These are phyloP conservation scores for Pelmatolapia mariae DNA, from an alignment of 2,113 vertebrate genomes.

Conservation along the genomic window DNA sequence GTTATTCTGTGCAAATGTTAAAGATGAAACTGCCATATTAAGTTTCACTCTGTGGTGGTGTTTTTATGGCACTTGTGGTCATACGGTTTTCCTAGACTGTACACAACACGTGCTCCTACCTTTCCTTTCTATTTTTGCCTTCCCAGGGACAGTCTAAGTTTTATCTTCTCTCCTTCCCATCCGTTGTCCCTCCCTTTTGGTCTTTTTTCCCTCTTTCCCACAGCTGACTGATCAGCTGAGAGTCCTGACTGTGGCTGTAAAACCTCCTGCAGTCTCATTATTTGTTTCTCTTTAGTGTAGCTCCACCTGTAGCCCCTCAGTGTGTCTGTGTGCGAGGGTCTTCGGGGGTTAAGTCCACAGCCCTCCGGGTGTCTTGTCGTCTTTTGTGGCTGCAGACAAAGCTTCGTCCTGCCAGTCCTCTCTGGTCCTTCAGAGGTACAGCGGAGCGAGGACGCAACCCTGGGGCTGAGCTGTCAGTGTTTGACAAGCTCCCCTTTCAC, in stretches of 20 bases:
- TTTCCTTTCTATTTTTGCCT: neutral
- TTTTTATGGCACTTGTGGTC: neutral
- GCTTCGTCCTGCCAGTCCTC: neutral
- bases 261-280: slow-evolving; percentile 26
- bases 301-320: slow-evolving; percentile 3
- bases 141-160: neutral
- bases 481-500: slow-evolving; percentile 18
- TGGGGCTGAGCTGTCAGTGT: slow-evolving; percentile 21
- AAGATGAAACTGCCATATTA: neutral
- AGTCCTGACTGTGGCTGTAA: neutral
- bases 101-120: neutral
- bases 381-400: slow-evolving; percentile 35
- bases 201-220: neutral
- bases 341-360: slow-evolving; percentile 35
- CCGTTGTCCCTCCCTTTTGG: neutral
- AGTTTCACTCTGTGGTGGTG: neutral
- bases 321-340: neutral
- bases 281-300: neutral
- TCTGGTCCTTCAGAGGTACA: slow-evolving; percentile 1
- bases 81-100: neutral
- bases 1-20: neutral
- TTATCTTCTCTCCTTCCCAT: neutral
- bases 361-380: slow-evolving; percentile 8
- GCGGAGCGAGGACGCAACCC: neutral
- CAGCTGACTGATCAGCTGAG: slow-evolving; percentile 39